Conservation (phyloP, 1,140 invertebrate genomes). For the Odontomachus brunneus region DNA sequence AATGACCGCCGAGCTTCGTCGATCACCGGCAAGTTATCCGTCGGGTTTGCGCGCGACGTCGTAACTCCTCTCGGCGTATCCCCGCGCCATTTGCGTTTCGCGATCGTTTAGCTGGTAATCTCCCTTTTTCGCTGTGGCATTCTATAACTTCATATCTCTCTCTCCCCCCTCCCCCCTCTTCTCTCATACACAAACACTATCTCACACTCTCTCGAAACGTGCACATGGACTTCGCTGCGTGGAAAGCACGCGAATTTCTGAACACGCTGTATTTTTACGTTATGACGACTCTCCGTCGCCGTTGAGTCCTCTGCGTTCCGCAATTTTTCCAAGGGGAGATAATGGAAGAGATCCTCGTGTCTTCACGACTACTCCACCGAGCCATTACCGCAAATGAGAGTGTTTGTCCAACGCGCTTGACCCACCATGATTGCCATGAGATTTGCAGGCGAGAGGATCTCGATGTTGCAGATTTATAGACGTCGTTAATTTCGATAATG, state of each 20-base stretch:
- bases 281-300: no score
- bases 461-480: neutral
- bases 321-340: no score
- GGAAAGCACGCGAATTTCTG: no score
- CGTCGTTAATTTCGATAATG: conserved; percentile 16
- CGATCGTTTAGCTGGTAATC: conserved; percentile 5
- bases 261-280: no score
- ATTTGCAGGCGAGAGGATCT: conserved; percentile 16
- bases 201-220: no score
- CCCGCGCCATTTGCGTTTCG: neutral
- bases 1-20: conserved; percentile 47
- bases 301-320: no score
- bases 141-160: neutral
- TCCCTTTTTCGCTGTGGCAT: conserved; percentile 1
- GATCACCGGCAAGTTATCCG: conserved; percentile 30
- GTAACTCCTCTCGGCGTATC: conserved; percentile 9
- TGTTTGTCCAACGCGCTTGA: conserved; percentile 3
- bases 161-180: neutral
- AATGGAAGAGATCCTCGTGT: no score
- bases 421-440: neutral
- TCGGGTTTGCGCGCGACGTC: conserved; percentile 15
- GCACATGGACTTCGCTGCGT: no score
- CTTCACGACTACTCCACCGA: neutral
- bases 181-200: no score
- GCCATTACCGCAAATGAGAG: neutral